Conservation (phyloP, 2,888 invertebrate species). For the Orthonychiurus folsomi region DNA sequence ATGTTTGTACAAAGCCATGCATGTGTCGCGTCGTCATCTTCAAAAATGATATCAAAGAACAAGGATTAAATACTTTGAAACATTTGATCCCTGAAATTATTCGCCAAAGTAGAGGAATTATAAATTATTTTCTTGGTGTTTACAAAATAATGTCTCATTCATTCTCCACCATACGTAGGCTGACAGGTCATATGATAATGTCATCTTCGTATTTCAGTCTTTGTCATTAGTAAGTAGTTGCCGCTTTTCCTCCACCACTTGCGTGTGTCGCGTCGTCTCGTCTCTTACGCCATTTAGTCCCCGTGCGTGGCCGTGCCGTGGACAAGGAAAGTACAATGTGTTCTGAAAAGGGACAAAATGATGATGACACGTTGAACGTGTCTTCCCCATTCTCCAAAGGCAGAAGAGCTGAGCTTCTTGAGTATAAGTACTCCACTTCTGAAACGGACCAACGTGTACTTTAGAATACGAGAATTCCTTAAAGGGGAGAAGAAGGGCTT, state of each 20-base stretch:
- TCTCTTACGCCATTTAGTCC: too few species aligned
- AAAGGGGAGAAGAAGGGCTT: constrained; percentile 20
- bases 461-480: too few species aligned
- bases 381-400: constrained; percentile 9
- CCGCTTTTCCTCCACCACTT: too few species aligned
- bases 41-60: too few species aligned
- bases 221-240: not conserved
- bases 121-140: not conserved
- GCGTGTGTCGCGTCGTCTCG: too few species aligned
- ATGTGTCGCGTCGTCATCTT: not conserved
- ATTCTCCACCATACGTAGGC: not conserved
- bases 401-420: not conserved
- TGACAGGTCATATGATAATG: not conserved
- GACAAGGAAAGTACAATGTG: too few species aligned
- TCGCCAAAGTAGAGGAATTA: too few species aligned
- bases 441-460: too few species aligned
- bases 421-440: not conserved
- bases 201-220: constrained; percentile 1
- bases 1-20: not conserved
- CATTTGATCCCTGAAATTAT: too few species aligned
- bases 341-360: constrained; percentile 7
- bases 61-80: too few species aligned
- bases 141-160: not conserved
- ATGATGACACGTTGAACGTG: constrained; percentile 32
- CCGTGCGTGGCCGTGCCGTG: too few species aligned